Conservation (phyloP, 2,888 invertebrate species). For the Caenorhabditis sp. region DNA sequence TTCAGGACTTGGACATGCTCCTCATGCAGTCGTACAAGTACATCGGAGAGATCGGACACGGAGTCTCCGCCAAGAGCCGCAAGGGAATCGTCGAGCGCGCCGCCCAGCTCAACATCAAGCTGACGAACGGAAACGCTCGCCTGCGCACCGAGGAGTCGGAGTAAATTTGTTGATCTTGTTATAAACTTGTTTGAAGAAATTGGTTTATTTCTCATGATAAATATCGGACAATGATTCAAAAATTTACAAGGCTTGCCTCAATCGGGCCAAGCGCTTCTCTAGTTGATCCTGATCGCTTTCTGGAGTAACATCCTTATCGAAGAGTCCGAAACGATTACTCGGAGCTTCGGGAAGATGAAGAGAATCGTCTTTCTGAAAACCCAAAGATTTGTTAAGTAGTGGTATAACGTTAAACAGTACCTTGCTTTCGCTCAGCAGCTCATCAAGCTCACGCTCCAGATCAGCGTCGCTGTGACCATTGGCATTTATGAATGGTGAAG, state of each 20-base stretch:
- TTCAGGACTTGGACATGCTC: slow-evolving; percentile 94
- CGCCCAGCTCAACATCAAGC: slow-evolving; percentile 91
- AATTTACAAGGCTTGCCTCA: slow-evolving; percentile 52
- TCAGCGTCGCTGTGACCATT: slow-evolving; percentile 55
- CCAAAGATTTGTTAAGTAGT: no score
- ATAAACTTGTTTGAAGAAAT: slow-evolving; percentile 75
- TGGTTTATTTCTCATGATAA: slow-evolving; percentile 25
- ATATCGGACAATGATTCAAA: neutral
- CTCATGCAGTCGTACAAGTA: slow-evolving; percentile 99
- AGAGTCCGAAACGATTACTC: slow-evolving; percentile 51
- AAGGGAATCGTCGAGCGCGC: slow-evolving; percentile 97
- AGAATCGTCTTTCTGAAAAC: slow-evolving; percentile 59
- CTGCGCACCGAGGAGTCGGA: slow-evolving; percentile 98
- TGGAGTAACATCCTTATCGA: slow-evolving; percentile 47
- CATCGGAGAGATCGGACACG: slow-evolving; percentile 98
- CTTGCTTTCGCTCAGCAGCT: slow-evolving; percentile 59
- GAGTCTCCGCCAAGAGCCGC: slow-evolving; percentile 97
- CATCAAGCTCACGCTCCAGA: slow-evolving; percentile 65
- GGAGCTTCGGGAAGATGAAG: slow-evolving; percentile 62
- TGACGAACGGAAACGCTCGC: slow-evolving; percentile 97
- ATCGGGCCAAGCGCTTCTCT: slow-evolving; percentile 49
- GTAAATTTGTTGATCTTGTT: slow-evolving; percentile 86
- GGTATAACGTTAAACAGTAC: slow-evolving; percentile 2
- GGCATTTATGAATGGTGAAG: slow-evolving; percentile 31
- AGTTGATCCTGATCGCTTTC: slow-evolving; percentile 45